Evolutionary conservation across 2,113 vertebrate species (phyloP), one percentile per base, ranked within the genome.

Genomic region (Danionella cerebrum): DNA sequence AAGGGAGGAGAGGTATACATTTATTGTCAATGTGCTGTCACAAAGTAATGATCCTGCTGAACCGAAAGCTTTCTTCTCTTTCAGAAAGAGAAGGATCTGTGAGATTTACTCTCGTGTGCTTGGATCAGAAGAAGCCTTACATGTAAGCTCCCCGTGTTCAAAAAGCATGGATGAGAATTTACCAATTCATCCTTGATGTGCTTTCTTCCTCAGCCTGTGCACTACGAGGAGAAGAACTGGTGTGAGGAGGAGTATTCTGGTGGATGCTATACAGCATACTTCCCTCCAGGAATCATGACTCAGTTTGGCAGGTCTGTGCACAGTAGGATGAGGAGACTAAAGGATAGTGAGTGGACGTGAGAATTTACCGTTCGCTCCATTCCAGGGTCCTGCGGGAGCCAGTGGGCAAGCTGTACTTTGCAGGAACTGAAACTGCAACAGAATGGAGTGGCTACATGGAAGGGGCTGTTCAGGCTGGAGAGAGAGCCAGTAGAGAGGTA

Each of bases 161-260:
- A 19, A 14, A 21, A 21, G 36, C 12, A 19, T 57, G 12, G 18
- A 38, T 21, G n/a, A 14, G 35, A 21, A 12, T 69, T 50, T 3
- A 33, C n/a, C 6, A 2, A 22, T 57, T 39, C 14, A 42, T 5
- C 5, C 31, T 55, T 35, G 0, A 5, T 53, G 31, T 38, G 35
- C 4, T 60, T 11, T 60, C 19, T 22, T 31, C 11, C 71, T 3
- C 29, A 98, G 95, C 94, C 96, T 0, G 88, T 95, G 44, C 95
- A 98, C 79, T 98, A 98, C 11, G 96, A 98, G 84, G 96, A 98
- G 84, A 98, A 96, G 88, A 95, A 98, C 85, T 98, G 96, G 96
- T 94, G 93, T 83, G 95, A 98, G 65, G 96, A 98, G 54, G 91
- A 98, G 66, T 98, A 98, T 81, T 97, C 95, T 0, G 95, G 91